A percentile compares a stretch with the other conserved stretches of the same genome.
These are phyloP conservation scores for Phalacrocorax carbo DNA, from an alignment of 2,113 vertebrate genomes.

Conservation along the genomic window DNA sequence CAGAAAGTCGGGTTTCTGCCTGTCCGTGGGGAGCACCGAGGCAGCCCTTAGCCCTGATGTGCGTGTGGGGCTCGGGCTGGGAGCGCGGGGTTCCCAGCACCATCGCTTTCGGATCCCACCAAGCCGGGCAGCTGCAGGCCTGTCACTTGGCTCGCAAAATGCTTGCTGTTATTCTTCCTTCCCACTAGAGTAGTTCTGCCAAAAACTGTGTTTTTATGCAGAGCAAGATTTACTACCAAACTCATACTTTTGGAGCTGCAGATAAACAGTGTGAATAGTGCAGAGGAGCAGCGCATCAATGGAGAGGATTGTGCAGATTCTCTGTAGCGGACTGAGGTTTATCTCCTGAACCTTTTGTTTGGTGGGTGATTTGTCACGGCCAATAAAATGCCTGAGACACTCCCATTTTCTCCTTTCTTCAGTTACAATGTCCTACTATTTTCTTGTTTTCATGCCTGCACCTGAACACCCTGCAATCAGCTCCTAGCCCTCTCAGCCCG, in stretches of 20 bases:
- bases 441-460: background rate
- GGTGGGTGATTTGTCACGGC: background rate
- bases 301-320: background rate
- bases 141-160: background rate
- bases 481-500: background rate
- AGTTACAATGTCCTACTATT: background rate
- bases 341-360: background rate
- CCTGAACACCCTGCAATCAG: background rate
- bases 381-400: background rate
- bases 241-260: background rate
- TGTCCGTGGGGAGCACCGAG: accelerated
- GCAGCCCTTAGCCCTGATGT: constrained; percentile 6
- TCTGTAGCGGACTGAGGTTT: background rate
- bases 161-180: background rate
- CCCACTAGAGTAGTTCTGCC: background rate
- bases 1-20: background rate
- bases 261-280: background rate
- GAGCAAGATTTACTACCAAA: background rate
- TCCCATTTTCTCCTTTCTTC: background rate
- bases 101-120: background rate
- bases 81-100: background rate
- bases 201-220: background rate
- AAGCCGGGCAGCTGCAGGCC: background rate
- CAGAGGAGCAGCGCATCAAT: background rate
- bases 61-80: background rate